phyloP scores from a whole-genome alignment of 2,888 invertebrate species.

The Drosophila dives region DNA sequence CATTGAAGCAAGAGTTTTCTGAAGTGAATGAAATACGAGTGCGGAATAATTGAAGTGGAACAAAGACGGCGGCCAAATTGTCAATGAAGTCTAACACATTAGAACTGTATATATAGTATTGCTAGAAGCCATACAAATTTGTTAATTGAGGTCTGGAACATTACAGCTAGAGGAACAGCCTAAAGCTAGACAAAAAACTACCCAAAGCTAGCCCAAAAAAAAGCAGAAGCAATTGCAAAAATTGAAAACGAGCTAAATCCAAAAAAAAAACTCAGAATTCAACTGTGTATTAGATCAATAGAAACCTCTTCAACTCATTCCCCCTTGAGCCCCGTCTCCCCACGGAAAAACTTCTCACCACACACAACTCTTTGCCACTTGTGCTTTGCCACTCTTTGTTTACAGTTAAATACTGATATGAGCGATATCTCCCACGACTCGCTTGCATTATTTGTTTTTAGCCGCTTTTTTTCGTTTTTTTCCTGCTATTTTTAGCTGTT shows the following conservation, averaged over 20 bases:
- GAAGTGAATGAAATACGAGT: constrained; percentile 34
- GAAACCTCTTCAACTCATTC: background rate
- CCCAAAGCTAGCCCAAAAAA: too few species aligned
- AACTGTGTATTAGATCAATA: background rate
- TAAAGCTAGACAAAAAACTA: background rate
- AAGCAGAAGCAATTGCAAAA: background rate
- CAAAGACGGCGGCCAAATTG: constrained; percentile 41
- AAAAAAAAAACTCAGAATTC: background rate
- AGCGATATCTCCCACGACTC: background rate
- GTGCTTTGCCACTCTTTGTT: background rate
- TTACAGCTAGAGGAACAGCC: background rate
- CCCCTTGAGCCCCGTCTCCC: background rate
- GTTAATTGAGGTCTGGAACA: constrained; percentile 28
- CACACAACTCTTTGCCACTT: background rate
- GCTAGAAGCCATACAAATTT: background rate
- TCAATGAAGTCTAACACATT: constrained; percentile 22
- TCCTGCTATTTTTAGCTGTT: constrained; percentile 12
- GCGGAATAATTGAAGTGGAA: constrained; percentile 46
- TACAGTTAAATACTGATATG: constrained; percentile 9
- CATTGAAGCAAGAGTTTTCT: constrained; percentile 42
- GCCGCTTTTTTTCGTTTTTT: background rate
- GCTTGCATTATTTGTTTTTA: constrained; percentile 6
- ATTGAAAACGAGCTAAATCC: background rate
- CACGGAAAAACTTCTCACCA: background rate
- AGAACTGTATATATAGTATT: background rate